Conservation (phyloP, 2,888 invertebrate genomes). For the Dione juno region DNA sequence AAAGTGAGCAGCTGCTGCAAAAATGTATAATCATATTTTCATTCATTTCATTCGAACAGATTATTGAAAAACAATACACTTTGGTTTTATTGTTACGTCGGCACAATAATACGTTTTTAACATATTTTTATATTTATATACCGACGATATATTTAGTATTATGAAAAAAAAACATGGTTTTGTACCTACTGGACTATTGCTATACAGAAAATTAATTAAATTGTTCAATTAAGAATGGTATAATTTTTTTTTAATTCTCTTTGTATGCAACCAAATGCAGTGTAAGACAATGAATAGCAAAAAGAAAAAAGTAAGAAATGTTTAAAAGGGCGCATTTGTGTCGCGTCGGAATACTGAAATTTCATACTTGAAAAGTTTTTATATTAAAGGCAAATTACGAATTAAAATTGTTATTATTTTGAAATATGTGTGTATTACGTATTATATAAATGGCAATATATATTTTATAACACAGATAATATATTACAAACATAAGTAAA, state of each 20-base stretch:
- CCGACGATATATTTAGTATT: not conserved
- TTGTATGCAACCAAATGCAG: too few relatives aligned
- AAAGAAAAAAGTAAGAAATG: not conserved
- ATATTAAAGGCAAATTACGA: too few relatives aligned
- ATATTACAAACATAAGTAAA: too few relatives aligned
- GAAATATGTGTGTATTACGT: not conserved
- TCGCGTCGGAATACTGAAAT: not conserved
- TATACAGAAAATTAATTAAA: too few relatives aligned
- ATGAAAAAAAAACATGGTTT: not conserved
- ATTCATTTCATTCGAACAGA: conserved; percentile 5
- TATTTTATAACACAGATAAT: too few relatives aligned
- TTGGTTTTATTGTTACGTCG: conserved; percentile 23
- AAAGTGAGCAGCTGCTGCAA: conserved; percentile 20
- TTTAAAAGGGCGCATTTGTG: not conserved
- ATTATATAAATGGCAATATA: too few relatives aligned
- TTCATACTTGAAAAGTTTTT: too few relatives aligned
- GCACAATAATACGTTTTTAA: not conserved
- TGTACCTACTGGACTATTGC: too few relatives aligned
- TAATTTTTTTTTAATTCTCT: too few relatives aligned
- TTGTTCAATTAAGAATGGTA: too few relatives aligned
- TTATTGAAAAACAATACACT: conserved; percentile 20
- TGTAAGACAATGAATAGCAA: not conserved
- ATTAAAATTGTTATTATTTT: not conserved
- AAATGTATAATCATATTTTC: conserved; percentile 22
- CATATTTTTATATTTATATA: conserved; percentile 6